phyloP scores from a whole-genome alignment of 2,113 vertebrate genomes.

The Leptodactylus fuscus region DNA sequence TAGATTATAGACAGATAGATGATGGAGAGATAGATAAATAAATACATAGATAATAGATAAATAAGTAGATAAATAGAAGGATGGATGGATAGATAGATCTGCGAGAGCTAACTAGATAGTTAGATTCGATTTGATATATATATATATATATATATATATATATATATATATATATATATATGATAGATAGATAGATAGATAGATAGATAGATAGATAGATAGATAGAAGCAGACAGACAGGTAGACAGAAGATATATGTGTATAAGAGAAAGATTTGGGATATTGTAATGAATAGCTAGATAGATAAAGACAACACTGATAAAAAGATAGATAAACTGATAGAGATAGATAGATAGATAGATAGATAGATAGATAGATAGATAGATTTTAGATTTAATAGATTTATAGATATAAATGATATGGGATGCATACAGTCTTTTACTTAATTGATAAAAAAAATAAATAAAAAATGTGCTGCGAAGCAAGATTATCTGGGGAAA shows the following conservation, averaged over 20 bases:
- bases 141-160: not conserved
- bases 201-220: not conserved
- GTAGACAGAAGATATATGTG: not conserved
- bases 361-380: constrained; percentile 23
- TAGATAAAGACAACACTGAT: not conserved
- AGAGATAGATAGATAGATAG: not conserved
- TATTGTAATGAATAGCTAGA: no score
- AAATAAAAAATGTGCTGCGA: no score
- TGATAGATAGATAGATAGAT: no score
- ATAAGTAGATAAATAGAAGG: no score
- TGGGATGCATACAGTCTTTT: not conserved
- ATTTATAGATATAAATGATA: no score
- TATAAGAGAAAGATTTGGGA: no score
- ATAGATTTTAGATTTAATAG: not conserved
- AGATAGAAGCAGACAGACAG: not conserved
- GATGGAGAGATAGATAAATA: not conserved
- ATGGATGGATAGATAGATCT: not conserved
- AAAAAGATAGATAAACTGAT: constrained; percentile 14
- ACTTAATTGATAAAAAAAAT: no score
- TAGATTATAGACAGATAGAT: not conserved
- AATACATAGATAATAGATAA: no score
- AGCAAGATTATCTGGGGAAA: no score
- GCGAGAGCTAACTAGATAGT: no score
- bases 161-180: no score
- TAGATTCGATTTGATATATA: no score